A percentile compares a stretch with the other conserved stretches of the same genome.
Conservation (phyloP, 2,888 invertebrate species). For the Drosophila nigritarsus region DNA sequence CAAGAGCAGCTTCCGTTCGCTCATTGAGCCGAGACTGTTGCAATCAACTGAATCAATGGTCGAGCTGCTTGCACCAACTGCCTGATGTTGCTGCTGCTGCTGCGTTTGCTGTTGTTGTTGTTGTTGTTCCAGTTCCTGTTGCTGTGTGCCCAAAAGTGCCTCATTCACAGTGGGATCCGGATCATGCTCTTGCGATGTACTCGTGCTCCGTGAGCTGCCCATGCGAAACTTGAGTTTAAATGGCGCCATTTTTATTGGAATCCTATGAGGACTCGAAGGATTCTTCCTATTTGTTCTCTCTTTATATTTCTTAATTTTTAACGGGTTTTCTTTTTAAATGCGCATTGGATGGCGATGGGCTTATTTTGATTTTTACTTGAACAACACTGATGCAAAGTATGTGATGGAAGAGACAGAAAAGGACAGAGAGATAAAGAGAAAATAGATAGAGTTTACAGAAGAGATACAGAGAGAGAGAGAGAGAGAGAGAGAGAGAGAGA, state of each 20-base stretch:
- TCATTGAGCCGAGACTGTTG: constrained; percentile 83
- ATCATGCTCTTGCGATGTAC: constrained; percentile 85
- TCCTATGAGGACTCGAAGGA: constrained; percentile 10
- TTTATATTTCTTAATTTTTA: not conserved
- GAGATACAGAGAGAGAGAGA: not conserved
- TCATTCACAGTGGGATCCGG: constrained; percentile 84
- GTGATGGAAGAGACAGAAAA: constrained; percentile 18
- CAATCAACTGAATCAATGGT: constrained; percentile 85
- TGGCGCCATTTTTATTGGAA: constrained; percentile 81
- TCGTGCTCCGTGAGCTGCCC: constrained; percentile 85
- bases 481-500: constrained; percentile 5
- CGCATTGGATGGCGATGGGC: constrained; percentile 47
- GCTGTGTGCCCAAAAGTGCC: constrained; percentile 80
- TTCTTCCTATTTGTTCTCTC: constrained; percentile 13
- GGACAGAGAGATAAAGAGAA: constrained; percentile 3
- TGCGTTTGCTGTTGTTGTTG: constrained; percentile 45
- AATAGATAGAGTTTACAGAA: constrained; percentile 8
- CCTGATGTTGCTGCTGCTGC: constrained; percentile 57
- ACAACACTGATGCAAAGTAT: constrained; percentile 65
- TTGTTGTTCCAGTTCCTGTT: constrained; percentile 61
- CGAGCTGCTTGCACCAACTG: constrained; percentile 84
- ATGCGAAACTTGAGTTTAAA: constrained; percentile 85
- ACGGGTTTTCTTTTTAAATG: constrained; percentile 28
- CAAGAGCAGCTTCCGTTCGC: constrained; percentile 83
- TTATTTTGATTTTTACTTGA: constrained; percentile 19